Conservation (phyloP, 2,797 vertebrate genomes). For the Geotrypetes seraphini region DNA sequence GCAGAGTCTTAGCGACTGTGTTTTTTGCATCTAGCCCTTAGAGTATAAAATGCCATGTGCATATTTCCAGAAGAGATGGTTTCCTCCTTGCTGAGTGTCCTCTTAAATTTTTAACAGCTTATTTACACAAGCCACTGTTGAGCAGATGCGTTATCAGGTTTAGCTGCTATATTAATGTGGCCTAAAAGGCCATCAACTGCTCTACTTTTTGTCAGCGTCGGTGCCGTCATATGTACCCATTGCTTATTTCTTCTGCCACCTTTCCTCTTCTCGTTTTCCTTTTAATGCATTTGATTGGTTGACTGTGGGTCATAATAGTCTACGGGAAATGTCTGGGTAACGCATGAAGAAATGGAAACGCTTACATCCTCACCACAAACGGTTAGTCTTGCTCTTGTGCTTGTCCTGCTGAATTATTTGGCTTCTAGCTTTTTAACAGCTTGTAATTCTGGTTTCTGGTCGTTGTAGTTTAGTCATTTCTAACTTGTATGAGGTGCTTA, state of each 20-base stretch:
- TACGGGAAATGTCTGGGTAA: constrained; percentile 98
- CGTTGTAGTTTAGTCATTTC: no score
- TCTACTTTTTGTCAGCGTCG: constrained; percentile 36
- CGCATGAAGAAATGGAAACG: constrained; percentile 97
- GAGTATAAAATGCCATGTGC: no score
- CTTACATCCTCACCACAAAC: constrained; percentile 86
- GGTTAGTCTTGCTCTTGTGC: constrained; percentile 72
- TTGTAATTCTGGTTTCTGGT: neutral
- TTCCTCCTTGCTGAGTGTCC: no score
- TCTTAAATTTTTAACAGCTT: no score
- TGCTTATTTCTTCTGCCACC: constrained; percentile 57
- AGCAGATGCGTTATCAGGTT: no score
- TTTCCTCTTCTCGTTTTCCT: constrained; percentile 62
- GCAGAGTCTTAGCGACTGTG: no score
- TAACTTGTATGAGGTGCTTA: no score
- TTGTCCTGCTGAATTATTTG: constrained; percentile 22
- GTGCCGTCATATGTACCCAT: constrained; percentile 36
- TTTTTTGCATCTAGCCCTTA: no score
- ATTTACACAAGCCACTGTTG: no score
- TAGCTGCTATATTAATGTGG: no score
- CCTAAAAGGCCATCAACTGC: constrained; percentile 25
- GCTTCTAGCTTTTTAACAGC: constrained; percentile 9
- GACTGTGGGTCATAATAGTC: constrained; percentile 69
- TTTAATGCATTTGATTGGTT: constrained; percentile 55
- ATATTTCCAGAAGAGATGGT: no score